Evolutionary conservation across 2,888 invertebrate species (phyloP).

Genomic region (Ceramica pisi): DNA sequence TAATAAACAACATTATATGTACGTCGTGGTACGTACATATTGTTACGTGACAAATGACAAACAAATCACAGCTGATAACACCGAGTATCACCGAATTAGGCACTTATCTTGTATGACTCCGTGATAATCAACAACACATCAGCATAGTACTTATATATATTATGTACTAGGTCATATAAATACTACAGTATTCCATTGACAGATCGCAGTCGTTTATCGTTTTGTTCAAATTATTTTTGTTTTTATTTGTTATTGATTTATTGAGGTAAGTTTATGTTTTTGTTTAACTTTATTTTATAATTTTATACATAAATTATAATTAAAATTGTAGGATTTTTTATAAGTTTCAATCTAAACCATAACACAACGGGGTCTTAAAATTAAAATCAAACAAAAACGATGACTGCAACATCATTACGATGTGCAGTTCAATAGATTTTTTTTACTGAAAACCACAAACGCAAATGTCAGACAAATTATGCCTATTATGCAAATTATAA

Average conservation of each 20-base stretch:
- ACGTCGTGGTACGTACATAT: too few relatives aligned
- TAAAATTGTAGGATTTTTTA: too few relatives aligned
- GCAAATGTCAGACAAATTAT: not conserved
- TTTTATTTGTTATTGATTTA: not conserved
- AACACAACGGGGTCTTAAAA: too few relatives aligned
- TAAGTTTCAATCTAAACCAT: too few relatives aligned
- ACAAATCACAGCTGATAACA: constrained; percentile 42
- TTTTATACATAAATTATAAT: too few relatives aligned
- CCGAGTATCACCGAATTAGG: constrained; percentile 40
- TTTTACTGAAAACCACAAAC: constrained; percentile 1
- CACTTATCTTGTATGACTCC: constrained; percentile 37
- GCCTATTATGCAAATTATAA: too few relatives aligned
- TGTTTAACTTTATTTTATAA: not conserved
- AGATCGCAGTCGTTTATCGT: constrained; percentile 14
- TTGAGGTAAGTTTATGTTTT: constrained; percentile 24
- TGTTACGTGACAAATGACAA: constrained; percentile 29
- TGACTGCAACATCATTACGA: too few relatives aligned
- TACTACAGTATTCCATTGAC: constrained; percentile 14
- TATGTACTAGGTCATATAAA: constrained; percentile 32
- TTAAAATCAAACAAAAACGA: too few relatives aligned
- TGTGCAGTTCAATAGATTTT: not conserved
- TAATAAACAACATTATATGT: constrained; percentile 9
- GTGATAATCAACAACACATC: constrained; percentile 36
- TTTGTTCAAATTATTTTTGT: constrained; percentile 8
- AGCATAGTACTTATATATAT: constrained; percentile 14